Evolutionary conservation across 2,888 invertebrate species (phyloP).

Genomic region (Cyaniris semiargus): DNA sequence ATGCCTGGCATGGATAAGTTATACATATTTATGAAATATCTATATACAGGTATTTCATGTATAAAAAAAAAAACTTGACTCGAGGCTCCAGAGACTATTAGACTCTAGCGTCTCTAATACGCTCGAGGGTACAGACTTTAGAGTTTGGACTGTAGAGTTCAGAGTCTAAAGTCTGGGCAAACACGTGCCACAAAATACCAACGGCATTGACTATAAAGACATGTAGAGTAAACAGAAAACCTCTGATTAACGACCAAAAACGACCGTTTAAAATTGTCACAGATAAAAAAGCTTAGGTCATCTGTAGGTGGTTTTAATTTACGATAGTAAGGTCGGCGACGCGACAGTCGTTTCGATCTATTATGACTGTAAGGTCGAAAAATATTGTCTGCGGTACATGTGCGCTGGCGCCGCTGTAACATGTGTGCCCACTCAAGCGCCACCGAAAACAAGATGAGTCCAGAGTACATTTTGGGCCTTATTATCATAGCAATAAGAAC

Average conservation of each 20-base stretch:
- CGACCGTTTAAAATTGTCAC: neutral
- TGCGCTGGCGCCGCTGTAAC: conserved; percentile 1
- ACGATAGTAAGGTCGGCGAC: conserved; percentile 53
- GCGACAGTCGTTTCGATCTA: conserved; percentile 46
- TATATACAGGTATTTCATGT: too few relatives aligned
- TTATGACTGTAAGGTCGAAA: neutral
- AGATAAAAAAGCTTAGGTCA: conserved; percentile 34
- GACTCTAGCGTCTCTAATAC: too few relatives aligned
- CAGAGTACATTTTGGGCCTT: neutral
- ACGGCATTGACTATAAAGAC: neutral
- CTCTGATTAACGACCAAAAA: neutral
- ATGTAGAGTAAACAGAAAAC: neutral
- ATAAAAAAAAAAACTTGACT: too few relatives aligned
- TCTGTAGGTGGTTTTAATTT: conserved; percentile 41
- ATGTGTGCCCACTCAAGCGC: conserved; percentile 29
- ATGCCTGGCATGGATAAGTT: too few relatives aligned
- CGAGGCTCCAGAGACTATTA: too few relatives aligned
- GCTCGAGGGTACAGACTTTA: too few relatives aligned
- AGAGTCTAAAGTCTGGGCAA: too few relatives aligned
- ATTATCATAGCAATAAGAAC: neutral
- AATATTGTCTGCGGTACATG: neutral
- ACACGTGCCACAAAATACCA: too few relatives aligned
- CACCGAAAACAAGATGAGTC: neutral
- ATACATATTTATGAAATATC: too few relatives aligned
- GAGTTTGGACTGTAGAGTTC: too few relatives aligned